Evolutionary conservation across 1,140 invertebrate genomes (phyloP), one percentile per base, ranked within the genome.

Genomic region (Lysiphlebus fabarum): DNA sequence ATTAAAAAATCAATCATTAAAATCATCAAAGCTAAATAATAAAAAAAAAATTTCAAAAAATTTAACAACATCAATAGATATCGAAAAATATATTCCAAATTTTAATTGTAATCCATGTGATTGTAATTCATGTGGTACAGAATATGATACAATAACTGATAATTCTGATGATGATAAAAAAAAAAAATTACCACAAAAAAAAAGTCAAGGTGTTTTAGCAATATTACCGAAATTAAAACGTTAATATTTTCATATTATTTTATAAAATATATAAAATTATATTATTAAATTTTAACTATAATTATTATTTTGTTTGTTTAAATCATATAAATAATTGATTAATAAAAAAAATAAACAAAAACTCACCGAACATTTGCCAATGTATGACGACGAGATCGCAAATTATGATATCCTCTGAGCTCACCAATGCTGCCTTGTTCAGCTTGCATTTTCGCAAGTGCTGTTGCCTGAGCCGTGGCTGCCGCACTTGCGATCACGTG

Each of bases 311-410:
- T n/a, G n/a, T n/a, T n/a, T n/a, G n/a, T n/a, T n/a, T n/a, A n/a
- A n/a, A n/a, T n/a, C n/a, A n/a, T n/a, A n/a, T n/a, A n/a, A n/a
- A n/a, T n/a, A n/a, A n/a, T n/a, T n/a, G n/a, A n/a, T n/a, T n/a
- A n/a, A n/a, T n/a, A n/a, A n/a, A n/a, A n/a, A n/a, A n/a, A n/a
- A n/a, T n/a, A n/a, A 33, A 4, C 3, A 34, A 42, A 7, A 36
- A 83, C 90, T 91, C 76, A 92, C 90, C 90, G 89, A 79, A 93
- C 90, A 78, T 92, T 92, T 56, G 91, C 91, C 65, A 93, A 81
- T 5, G 91, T 93, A 74, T 93, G 91, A 43, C 91, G 82, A 33
- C 91, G 82, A 68, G 89, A 92, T 73, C 90, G 85, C 56, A 92
- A 84, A 68, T 90, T 91, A 71, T 92, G 91, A 73, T 92, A 92